These are phyloP conservation scores for Brenthis ino DNA, from an alignment of 2,888 invertebrate species.

Conservation along the genomic window DNA sequence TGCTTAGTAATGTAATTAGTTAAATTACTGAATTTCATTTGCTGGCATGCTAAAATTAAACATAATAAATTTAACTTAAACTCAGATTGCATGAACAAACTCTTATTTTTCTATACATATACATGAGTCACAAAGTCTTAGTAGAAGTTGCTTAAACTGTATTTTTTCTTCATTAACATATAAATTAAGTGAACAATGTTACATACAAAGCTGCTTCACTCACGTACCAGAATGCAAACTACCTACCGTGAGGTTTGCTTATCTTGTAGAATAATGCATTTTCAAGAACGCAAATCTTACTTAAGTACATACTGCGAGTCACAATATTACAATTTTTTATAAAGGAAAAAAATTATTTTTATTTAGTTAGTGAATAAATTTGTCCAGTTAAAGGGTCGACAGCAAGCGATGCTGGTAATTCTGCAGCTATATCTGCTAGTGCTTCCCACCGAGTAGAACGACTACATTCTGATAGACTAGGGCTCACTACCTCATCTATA, in stretches of 20 bases:
- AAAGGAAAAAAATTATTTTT: no score
- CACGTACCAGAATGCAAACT: constrained; percentile 26
- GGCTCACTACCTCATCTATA: constrained; percentile 54
- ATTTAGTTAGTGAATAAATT: constrained; percentile 71
- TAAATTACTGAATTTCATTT: no score
- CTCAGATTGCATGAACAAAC: no score
- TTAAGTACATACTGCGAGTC: no score
- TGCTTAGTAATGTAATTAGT: no score
- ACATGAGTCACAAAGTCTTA: constrained; percentile 3
- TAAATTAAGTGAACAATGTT: constrained; percentile 21
- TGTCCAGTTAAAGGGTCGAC: constrained; percentile 76
- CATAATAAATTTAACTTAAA: no score
- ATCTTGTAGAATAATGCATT: constrained; percentile 25
- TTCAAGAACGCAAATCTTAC: constrained; percentile 19
- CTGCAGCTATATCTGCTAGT: constrained; percentile 83
- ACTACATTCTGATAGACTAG: constrained; percentile 70
- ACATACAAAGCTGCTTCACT: constrained; percentile 22
- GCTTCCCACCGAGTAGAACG: constrained; percentile 84
- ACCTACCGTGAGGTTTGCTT: constrained; percentile 24
- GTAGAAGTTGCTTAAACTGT: constrained; percentile 4
- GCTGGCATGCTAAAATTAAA: no score
- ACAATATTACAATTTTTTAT: no score
- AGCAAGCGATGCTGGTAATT: constrained; percentile 75
- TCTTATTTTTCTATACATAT: no score
- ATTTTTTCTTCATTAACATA: constrained; percentile 19